Conservation (phyloP, 2,888 invertebrate genomes). For the Tridacna gigas region DNA sequence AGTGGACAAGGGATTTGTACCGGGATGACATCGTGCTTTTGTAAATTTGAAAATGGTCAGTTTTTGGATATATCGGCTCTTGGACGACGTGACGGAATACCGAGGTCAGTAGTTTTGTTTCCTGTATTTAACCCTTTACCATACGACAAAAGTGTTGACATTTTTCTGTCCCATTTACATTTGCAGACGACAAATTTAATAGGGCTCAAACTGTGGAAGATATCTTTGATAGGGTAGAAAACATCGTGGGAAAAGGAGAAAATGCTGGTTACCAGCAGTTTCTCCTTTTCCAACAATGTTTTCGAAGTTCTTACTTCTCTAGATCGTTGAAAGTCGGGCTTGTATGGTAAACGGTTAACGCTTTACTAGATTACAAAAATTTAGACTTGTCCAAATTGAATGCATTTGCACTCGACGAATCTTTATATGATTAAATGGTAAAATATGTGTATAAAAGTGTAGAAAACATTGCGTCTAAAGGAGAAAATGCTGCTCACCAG, state of each 20-base stretch:
- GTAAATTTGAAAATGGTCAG: conserved; percentile 50
- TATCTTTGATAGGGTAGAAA: not conserved
- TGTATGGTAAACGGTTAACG: too few species aligned
- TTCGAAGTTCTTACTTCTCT: too few species aligned
- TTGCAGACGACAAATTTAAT: too few species aligned
- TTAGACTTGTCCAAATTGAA: too few species aligned
- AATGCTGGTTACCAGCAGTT: not conserved
- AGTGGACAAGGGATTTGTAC: conserved; percentile 34
- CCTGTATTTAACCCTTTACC: not conserved
- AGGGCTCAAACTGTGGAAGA: not conserved
- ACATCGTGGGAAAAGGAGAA: conserved; percentile 7
- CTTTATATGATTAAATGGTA: too few species aligned
- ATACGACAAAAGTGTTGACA: not conserved
- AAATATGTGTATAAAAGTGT: too few species aligned
- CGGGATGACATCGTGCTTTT: conserved; percentile 39
- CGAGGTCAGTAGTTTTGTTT: conserved; percentile 27
- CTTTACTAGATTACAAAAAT: too few species aligned
- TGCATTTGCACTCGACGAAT: too few species aligned
- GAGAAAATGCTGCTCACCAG: not conserved
- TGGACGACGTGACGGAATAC: conserved; percentile 32
- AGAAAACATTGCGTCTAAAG: not conserved
- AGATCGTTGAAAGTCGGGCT: too few species aligned
- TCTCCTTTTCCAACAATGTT: not conserved
- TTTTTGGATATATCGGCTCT: conserved; percentile 34
- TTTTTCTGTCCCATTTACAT: too few species aligned